Percentiles rank a stretch among this genome's conserved stretches.
phyloP scores from a whole-genome alignment of 2,797 vertebrate species.

The Urosaurus nigricauda region DNA sequence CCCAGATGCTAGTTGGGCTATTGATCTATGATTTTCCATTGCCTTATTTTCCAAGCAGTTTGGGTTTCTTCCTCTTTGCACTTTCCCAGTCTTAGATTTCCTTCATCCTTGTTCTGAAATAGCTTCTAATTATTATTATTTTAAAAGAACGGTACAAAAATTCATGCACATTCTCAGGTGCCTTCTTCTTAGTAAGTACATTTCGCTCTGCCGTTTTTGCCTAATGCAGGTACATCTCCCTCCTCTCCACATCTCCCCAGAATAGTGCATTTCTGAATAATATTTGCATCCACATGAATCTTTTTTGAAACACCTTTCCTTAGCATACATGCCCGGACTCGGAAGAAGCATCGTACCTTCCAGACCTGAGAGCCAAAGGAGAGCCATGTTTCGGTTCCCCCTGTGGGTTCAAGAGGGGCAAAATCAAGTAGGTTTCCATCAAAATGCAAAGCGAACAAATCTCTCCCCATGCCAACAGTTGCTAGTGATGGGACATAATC shows the following conservation, averaged over 20 bases:
- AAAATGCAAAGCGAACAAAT: neutral
- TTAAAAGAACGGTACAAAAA: neutral
- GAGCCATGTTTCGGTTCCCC: neutral
- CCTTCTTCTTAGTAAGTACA: neutral
- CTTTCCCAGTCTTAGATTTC: neutral
- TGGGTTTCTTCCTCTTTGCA: neutral
- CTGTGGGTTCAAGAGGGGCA: neutral
- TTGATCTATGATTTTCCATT: too few species aligned
- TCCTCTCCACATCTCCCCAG: neutral
- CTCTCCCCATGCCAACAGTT: neutral
- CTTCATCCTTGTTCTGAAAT: neutral
- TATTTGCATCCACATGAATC: neutral
- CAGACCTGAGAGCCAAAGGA: neutral
- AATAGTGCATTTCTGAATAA: neutral
- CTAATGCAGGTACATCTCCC: too few species aligned
- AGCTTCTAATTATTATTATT: neutral
- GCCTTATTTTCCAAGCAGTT: neutral
- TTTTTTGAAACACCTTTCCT: neutral
- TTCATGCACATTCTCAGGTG: neutral
- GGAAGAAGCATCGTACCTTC: neutral
- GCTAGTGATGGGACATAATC: neutral
- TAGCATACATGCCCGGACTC: neutral
- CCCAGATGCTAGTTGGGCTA: neutral
- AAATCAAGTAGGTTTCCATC: neutral
- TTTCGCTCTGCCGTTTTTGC: neutral